Conservation (phyloP, 2,888 invertebrate species). For the Cheilosia urbana region DNA sequence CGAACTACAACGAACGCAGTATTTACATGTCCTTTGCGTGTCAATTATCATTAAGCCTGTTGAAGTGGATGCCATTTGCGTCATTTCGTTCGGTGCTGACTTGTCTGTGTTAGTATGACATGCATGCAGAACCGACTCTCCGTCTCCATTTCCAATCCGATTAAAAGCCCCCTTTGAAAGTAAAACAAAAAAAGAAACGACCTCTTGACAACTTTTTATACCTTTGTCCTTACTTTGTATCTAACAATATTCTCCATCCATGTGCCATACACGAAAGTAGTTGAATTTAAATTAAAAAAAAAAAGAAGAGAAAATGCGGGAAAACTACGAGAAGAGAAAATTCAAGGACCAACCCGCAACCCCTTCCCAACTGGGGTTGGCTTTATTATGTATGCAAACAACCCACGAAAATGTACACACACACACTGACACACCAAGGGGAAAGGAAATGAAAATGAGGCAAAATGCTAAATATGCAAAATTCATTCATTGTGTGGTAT, state of each 20-base stretch:
- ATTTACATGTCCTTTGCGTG: constrained; percentile 20
- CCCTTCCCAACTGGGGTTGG: neutral
- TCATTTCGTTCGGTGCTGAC: constrained; percentile 11
- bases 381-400: constrained; percentile 57
- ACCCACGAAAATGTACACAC: constrained; percentile 15
- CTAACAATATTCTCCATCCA: neutral
- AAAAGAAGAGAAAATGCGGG: neutral
- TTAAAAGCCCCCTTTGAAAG: neutral
- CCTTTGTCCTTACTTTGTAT: neutral
- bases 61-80: constrained; percentile 13
- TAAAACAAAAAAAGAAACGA: neutral
- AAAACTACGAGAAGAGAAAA: constrained; percentile 13
- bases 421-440: constrained; percentile 21
- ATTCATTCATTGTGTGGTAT: constrained; percentile 73
- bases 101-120: neutral
- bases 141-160: neutral
- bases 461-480: constrained; percentile 71
- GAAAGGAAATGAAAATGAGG: constrained; percentile 57
- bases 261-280: constrained; percentile 20
- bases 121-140: neutral
- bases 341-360: constrained; percentile 34
- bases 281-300: constrained; percentile 40
- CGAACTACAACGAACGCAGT: neutral
- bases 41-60: constrained; percentile 37
- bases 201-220: neutral